phyloP scores from a whole-genome alignment of 2,797 vertebrate species.

The Oreonectes daqikongensis region DNA sequence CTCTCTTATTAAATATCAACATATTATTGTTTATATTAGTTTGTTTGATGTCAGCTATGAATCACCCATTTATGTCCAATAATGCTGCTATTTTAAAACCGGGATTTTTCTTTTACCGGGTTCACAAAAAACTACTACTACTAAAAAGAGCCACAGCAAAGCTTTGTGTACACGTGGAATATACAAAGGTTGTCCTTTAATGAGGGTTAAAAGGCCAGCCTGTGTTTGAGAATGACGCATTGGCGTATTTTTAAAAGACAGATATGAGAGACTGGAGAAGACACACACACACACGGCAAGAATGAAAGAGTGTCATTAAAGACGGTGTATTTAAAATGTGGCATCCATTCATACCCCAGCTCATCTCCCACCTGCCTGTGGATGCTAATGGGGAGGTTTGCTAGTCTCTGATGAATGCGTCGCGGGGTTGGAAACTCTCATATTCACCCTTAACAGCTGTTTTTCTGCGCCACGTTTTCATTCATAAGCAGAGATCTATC shows the following conservation, averaged over 20 bases:
- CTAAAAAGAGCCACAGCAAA: neutral
- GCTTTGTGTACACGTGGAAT: constrained; percentile 29
- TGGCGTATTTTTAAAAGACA: constrained; percentile 26
- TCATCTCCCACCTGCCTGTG: constrained; percentile 21
- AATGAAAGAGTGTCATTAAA: constrained; percentile 62
- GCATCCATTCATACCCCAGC: constrained; percentile 27
- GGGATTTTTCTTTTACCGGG: constrained; percentile 20
- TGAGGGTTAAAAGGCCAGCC: constrained; percentile 55
- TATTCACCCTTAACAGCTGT: constrained; percentile 47
- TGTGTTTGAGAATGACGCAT: constrained; percentile 37
- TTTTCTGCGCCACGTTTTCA: constrained; percentile 29
- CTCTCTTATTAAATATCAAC: constrained; percentile 7
- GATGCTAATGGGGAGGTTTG: constrained; percentile 44
- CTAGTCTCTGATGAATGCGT: constrained; percentile 34
- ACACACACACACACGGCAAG: constrained; percentile 32
- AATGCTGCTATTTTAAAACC: constrained; percentile 23
- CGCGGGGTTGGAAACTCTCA: neutral
- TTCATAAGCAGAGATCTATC: constrained; percentile 21
- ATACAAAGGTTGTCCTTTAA: constrained; percentile 31
- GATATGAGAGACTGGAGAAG: constrained; percentile 40
- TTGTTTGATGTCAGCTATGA: constrained; percentile 24
- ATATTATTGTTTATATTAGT: neutral
- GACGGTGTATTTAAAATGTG: constrained; percentile 54
- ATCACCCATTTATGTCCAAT: constrained; percentile 5
- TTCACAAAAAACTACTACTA: neutral